Conservation (phyloP, 2,113 vertebrate genomes). For the Poecilia latipinna region DNA sequence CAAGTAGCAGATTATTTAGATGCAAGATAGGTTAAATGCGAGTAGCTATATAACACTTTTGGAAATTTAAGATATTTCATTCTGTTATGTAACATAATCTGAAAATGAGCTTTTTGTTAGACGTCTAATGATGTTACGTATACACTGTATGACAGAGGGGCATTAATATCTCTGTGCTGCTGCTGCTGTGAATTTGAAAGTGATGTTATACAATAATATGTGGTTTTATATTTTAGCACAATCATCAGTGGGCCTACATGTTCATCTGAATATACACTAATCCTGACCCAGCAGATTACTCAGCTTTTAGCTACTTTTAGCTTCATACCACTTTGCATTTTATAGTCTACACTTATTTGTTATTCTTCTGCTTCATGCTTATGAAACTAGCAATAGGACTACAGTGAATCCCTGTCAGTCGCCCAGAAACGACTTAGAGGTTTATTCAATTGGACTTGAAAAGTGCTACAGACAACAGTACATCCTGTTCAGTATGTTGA, state of each 20-base stretch:
- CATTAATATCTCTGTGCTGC: background rate
- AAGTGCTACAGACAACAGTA: background rate
- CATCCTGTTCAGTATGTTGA: background rate
- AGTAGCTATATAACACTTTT: no score
- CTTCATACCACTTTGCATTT: constrained; percentile 4
- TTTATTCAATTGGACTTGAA: background rate
- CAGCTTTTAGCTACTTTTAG: constrained; percentile 51
- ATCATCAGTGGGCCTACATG: constrained; percentile 2
- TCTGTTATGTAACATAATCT: background rate
- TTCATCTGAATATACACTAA: no score
- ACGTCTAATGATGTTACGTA: background rate
- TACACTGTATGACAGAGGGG: background rate
- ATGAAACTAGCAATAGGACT: background rate
- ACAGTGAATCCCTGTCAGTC: background rate
- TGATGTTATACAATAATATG: constrained; percentile 4
- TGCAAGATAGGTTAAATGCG: no score
- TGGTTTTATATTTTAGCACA: background rate
- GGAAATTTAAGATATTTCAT: no score
- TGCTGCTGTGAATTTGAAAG: background rate
- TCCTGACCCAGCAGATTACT: constrained; percentile 45
- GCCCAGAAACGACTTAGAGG: background rate
- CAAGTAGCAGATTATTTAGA: no score
- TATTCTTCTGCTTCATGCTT: background rate
- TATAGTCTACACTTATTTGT: background rate
- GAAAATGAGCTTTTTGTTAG: background rate